Conservation (phyloP, 2,888 invertebrate genomes). For the Catocala sponsa region DNA sequence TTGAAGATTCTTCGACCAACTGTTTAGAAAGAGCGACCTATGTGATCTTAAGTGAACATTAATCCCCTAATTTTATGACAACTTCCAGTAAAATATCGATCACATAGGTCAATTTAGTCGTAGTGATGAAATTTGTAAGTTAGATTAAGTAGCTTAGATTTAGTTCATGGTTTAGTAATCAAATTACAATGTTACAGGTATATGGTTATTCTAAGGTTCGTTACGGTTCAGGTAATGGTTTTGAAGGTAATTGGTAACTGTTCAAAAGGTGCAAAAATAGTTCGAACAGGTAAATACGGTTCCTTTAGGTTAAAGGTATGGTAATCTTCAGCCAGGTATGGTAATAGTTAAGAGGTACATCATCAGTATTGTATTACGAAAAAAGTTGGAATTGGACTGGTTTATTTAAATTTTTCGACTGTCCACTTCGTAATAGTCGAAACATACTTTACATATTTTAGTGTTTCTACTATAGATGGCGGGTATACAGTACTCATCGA, state of each 20-base stretch:
- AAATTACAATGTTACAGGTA: slow-evolving; percentile 35
- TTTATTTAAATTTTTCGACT: too few species aligned
- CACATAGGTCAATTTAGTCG: slow-evolving; percentile 55
- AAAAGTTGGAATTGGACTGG: too few species aligned
- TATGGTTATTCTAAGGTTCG: not conserved
- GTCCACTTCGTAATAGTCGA: too few species aligned
- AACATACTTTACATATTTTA: too few species aligned
- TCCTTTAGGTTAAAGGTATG: too few species aligned
- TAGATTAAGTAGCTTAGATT: slow-evolving; percentile 35
- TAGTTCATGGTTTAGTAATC: slow-evolving; percentile 19
- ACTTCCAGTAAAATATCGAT: slow-evolving; percentile 34
- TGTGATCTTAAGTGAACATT: slow-evolving; percentile 30
- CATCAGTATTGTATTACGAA: too few species aligned
- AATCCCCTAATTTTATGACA: not conserved
- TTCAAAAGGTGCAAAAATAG: too few species aligned
- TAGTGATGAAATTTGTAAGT: slow-evolving; percentile 85
- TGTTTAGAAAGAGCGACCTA: slow-evolving; percentile 40
- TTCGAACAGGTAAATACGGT: too few species aligned
- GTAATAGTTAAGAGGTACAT: too few species aligned
- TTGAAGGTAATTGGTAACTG: not conserved
- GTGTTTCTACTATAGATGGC: too few species aligned
- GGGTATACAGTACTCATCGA: too few species aligned
- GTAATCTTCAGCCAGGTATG: too few species aligned
- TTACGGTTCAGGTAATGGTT: slow-evolving; percentile 12
- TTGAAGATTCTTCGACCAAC: slow-evolving; percentile 36